Percentiles rank a stretch among this genome's conserved stretches.
These are phyloP conservation scores for Harpalus rufipes DNA, from an alignment of 2,888 invertebrate species.

Conservation along the genomic window DNA sequence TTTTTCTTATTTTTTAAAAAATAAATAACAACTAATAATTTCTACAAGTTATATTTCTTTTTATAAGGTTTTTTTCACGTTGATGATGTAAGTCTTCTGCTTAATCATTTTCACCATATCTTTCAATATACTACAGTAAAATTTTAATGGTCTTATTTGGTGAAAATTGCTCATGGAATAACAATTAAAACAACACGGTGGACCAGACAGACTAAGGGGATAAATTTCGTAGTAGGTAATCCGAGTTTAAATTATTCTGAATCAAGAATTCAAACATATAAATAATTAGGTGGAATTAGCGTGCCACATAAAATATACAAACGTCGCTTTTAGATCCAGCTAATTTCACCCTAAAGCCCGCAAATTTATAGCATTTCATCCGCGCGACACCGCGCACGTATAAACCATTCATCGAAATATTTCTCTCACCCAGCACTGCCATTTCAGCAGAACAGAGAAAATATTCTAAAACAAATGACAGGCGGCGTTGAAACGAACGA, in stretches of 20 bases:
- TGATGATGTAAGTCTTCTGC: no score
- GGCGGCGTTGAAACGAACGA: background rate
- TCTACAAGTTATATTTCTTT: no score
- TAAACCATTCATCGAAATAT: slow-evolving; percentile 48
- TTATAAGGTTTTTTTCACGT: no score
- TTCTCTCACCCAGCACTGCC: background rate
- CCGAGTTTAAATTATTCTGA: slow-evolving; percentile 50
- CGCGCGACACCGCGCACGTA: slow-evolving; percentile 10
- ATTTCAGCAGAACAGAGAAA: slow-evolving; percentile 4
- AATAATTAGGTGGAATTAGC: slow-evolving; percentile 50
- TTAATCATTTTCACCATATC: no score
- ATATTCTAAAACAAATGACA: slow-evolving; percentile 52
- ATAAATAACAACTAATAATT: no score
- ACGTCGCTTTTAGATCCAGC: slow-evolving; percentile 57
- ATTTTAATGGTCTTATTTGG: slow-evolving; percentile 21
- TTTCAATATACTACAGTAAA: no score
- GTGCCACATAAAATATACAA: slow-evolving; percentile 60
- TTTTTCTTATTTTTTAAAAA: no score
- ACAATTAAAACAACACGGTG: slow-evolving; percentile 6
- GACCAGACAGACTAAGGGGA: slow-evolving; percentile 7
- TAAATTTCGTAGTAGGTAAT: slow-evolving; percentile 40
- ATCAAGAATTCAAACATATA: slow-evolving; percentile 55
- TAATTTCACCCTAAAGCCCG: slow-evolving; percentile 55
- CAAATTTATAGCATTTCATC: slow-evolving; percentile 55
- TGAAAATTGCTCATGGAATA: background rate